Evolutionary conservation across 2,888 invertebrate species (phyloP).

Genomic region (Chymomyza procnemis): DNA sequence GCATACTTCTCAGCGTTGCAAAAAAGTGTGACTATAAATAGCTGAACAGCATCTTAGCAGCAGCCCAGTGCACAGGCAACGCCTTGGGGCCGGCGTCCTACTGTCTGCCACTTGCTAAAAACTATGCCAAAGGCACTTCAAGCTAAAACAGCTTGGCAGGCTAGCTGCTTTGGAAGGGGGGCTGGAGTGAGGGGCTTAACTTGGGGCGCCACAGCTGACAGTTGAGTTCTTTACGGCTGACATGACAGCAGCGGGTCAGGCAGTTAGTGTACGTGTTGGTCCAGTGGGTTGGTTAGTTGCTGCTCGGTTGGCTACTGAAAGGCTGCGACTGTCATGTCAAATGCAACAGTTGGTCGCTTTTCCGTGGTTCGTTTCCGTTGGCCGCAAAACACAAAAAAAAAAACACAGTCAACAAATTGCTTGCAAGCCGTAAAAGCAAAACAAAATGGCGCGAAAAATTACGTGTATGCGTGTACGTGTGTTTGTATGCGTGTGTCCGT

Average conservation of each 20-base stretch:
- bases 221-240: not conserved
- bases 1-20: slow-evolving; percentile 33
- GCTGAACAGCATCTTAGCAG: slow-evolving; percentile 10
- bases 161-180: not conserved
- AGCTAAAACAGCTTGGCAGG: slow-evolving; percentile 29
- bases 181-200: no score
- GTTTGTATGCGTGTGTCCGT: not conserved
- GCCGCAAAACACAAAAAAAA: not conserved
- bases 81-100: slow-evolving; percentile 50
- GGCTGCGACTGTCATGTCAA: not conserved
- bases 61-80: slow-evolving; percentile 18
- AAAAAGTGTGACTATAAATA: slow-evolving; percentile 52
- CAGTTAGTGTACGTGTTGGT: slow-evolving; percentile 29
- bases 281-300: not conserved
- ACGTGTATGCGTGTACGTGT: not conserved
- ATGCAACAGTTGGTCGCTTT: slow-evolving; percentile 44
- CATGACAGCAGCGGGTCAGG: slow-evolving; percentile 28
- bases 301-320: not conserved
- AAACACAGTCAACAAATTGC: not conserved
- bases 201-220: slow-evolving; percentile 23
- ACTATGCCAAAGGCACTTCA: slow-evolving; percentile 66
- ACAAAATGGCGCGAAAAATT: not conserved
- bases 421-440: not conserved
- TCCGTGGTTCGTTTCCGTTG: not conserved
- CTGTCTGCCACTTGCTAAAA: slow-evolving; percentile 49